Conservation (phyloP, 1,140 invertebrate genomes). For the Paraescarpia echinospica region DNA sequence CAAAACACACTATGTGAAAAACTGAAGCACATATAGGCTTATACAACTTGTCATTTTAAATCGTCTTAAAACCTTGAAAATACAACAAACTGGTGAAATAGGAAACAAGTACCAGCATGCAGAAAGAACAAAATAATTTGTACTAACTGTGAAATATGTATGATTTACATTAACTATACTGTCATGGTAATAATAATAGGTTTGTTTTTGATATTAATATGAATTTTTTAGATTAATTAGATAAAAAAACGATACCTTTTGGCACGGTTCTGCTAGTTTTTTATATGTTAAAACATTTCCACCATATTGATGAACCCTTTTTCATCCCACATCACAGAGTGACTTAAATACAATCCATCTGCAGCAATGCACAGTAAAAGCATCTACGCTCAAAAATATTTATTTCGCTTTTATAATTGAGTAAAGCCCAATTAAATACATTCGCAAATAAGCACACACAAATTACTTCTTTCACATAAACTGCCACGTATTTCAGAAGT, state of each 20-base stretch:
- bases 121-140: too few species aligned
- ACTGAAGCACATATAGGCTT: too few species aligned
- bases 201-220: neutral
- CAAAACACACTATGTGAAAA: too few species aligned
- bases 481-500: neutral
- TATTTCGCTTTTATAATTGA: neutral
- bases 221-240: neutral
- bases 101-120: too few species aligned
- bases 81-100: too few species aligned
- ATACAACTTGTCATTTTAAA: too few species aligned
- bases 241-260: neutral
- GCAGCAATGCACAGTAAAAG: neutral
- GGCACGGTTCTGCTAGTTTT: too few species aligned
- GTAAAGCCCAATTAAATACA: neutral
- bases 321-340: neutral
- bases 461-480: neutral
- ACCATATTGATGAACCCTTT: neutral
- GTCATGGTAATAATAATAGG: neutral
- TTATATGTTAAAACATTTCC: neutral
- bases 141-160: too few species aligned
- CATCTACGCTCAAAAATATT: neutral
- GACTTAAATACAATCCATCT: neutral
- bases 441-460: neutral
- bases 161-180: neutral
- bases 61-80: too few species aligned